phyloP scores from a whole-genome alignment of 2,113 vertebrate genomes.

The Bucco capensis region DNA sequence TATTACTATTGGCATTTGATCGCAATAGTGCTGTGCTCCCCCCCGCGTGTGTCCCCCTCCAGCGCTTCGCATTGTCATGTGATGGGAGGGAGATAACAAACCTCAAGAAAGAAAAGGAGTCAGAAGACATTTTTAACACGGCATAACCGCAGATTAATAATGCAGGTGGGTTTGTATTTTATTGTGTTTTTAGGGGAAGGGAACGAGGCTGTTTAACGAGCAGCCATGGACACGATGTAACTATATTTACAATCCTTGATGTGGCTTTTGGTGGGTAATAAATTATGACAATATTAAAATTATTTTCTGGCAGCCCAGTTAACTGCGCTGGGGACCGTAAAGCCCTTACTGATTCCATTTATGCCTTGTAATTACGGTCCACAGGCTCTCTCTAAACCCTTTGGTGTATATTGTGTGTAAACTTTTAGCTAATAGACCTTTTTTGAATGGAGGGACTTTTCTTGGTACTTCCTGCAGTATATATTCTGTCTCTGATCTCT shows the following conservation, averaged over 20 bases:
- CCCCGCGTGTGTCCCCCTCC: neutral
- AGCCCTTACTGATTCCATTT: conserved; percentile 59
- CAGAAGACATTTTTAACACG: conserved; percentile 55
- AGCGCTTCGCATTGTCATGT: conserved; percentile 29
- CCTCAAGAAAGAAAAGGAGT: conserved; percentile 58
- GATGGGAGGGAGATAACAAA: conserved; percentile 49
- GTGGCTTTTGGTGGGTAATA: conserved; percentile 68
- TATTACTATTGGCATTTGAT: conserved; percentile 46
- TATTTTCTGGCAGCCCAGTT: conserved; percentile 67
- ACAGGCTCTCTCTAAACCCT: conserved; percentile 58
- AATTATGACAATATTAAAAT: conserved; percentile 74
- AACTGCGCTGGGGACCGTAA: conserved; percentile 57
- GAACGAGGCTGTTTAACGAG: conserved; percentile 60
- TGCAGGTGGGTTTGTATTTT: conserved; percentile 69
- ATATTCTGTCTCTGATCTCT: conserved; percentile 71
- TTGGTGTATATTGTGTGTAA: conserved; percentile 58
- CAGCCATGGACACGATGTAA: conserved; percentile 48
- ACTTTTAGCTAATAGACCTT: conserved; percentile 59
- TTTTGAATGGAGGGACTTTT: conserved; percentile 65
- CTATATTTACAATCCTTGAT: conserved; percentile 69
- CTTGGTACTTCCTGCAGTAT: conserved; percentile 68
- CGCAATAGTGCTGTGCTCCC: neutral
- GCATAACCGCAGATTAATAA: conserved; percentile 68
- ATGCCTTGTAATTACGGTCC: conserved; percentile 57
- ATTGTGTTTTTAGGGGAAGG: conserved; percentile 48